Base-by-base conservation (phyloP, 2,113 vertebrate species). In the Channa maculata region DNA sequence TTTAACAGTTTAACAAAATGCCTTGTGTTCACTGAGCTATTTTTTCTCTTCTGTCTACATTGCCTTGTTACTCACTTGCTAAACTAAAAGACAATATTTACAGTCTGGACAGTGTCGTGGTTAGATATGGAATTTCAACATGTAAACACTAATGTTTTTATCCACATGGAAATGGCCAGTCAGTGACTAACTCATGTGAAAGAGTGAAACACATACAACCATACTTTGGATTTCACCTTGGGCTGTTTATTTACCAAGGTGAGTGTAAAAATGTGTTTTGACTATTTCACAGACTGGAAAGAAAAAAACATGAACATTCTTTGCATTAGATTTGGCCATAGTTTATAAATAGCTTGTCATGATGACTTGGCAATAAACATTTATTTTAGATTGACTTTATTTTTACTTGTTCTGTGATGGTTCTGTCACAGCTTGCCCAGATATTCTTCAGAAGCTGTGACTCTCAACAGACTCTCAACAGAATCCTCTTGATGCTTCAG, bases 171-270 rank as follows among this genome's bases (percentile, higher is more conserved):
- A 11, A 36, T 12, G 9, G 12, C 5, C 11, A 3, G 52, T 43
- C 24, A 38, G 34, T 46, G 33, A 41, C 39, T 41, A 4, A 41
- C 39, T 41, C 39, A 41, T 41, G 39, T 41, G 24, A 24, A 24
- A 24, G 24, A 24, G 24, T 24, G 24, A 24, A 24, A 24, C 24
- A 24, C 24, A 24, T 24, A 24, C 24, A 24, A 24, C 24, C 24
- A 24, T 24, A 45, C 39, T 63, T 83, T 65, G 41, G 5, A 53
- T 61, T 52, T 61, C 41, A 77, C 67, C 55, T 75, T 70, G 55
- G 57, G 60, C 41, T 54, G 52, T 65, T 54, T 71, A 46, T 72
- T 82, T 67, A 77, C 37, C 13, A 46, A 50, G 24, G 39, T 13
- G 33, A 72, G 39, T 58, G 44, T 34, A 34, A 24, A 68, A 67